Percentiles rank a stretch among this genome's conserved stretches.
Evolutionary conservation across 1,140 invertebrate species (phyloP).

Genomic region (Zaprionus kolodkinae): DNA sequence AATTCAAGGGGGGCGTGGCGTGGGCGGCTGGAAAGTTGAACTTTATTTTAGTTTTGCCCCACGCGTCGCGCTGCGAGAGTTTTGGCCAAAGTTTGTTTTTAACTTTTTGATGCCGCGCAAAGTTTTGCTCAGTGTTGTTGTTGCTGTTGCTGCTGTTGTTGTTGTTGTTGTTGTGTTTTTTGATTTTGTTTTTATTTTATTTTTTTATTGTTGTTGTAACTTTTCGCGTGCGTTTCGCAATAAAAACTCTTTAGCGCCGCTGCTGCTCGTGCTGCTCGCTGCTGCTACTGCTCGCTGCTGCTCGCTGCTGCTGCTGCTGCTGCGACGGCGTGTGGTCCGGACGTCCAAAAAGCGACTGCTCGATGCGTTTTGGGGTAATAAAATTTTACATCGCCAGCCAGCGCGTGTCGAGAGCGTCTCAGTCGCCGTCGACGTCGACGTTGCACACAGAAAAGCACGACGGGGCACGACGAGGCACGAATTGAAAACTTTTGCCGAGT

Average conservation of each 20-base stretch:
- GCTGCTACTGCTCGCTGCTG: slow-evolving; percentile 72
- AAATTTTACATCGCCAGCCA: slow-evolving; percentile 77
- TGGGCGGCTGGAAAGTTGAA: slow-evolving; percentile 22
- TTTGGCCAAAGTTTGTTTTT: slow-evolving; percentile 52
- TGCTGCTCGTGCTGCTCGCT: slow-evolving; percentile 8
- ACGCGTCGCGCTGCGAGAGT: slow-evolving; percentile 42
- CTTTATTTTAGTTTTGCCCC: slow-evolving; percentile 54
- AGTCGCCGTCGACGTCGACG: slow-evolving; percentile 44
- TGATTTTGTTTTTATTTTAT: slow-evolving; percentile 34
- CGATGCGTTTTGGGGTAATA: slow-evolving; percentile 80
- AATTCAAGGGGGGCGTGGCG: slow-evolving; percentile 6
- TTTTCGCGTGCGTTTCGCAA: slow-evolving; percentile 52
- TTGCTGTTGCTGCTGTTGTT: too few relatives aligned
- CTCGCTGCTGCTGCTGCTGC: slow-evolving; percentile 35
- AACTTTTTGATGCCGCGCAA: slow-evolving; percentile 53
- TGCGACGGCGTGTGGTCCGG: slow-evolving; percentile 73
- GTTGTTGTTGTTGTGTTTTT: slow-evolving; percentile 10
- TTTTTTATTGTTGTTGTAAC: slow-evolving; percentile 32
- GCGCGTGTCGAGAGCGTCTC: slow-evolving; percentile 13
- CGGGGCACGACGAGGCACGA: not conserved
- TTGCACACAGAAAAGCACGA: slow-evolving; percentile 2
- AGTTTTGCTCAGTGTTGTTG: slow-evolving; percentile 33
- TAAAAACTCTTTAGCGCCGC: slow-evolving; percentile 60
- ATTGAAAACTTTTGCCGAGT: not conserved
- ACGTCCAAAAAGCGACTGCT: slow-evolving; percentile 82